Evolutionary conservation across 2,888 invertebrate genomes (phyloP).

Genomic region (Stenodema calcarata): DNA sequence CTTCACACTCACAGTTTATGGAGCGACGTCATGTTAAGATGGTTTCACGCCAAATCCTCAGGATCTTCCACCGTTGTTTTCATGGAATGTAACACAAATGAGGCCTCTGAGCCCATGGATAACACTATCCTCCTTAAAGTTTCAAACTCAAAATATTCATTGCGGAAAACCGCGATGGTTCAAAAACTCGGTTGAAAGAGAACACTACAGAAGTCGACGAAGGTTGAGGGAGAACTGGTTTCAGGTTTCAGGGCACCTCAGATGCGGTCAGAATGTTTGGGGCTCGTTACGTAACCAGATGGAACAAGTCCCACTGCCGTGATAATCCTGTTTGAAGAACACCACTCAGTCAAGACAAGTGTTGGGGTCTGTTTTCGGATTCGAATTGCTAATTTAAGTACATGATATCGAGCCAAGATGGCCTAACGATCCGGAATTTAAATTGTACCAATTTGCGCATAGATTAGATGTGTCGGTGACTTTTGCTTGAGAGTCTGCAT

Average conservation of each 20-base stretch:
- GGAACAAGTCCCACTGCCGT: background rate
- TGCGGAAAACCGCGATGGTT: background rate
- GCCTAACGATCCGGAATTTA: too few species aligned
- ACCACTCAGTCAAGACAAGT: background rate
- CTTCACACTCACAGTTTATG: slow-evolving; percentile 2
- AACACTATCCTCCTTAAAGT: background rate
- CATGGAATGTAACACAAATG: background rate
- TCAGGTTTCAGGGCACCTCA: background rate
- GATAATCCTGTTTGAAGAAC: background rate
- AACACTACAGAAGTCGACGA: background rate
- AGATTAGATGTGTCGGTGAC: too few species aligned
- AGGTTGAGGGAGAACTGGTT: background rate
- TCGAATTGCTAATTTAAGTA: too few species aligned
- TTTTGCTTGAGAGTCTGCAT: too few species aligned
- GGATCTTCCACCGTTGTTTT: background rate
- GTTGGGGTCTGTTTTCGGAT: background rate
- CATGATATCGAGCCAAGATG: too few species aligned
- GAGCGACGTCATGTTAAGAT: background rate
- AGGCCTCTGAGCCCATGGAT: too few species aligned
- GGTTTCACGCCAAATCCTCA: background rate
- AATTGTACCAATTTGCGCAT: too few species aligned
- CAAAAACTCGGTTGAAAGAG: background rate
- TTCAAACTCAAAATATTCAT: background rate
- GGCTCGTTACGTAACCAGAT: background rate
- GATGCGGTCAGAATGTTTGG: background rate